Evolutionary conservation across 2,113 vertebrate genomes (phyloP), one percentile per base, ranked within the genome.

Genomic region (Thryonomys swinderianus): DNA sequence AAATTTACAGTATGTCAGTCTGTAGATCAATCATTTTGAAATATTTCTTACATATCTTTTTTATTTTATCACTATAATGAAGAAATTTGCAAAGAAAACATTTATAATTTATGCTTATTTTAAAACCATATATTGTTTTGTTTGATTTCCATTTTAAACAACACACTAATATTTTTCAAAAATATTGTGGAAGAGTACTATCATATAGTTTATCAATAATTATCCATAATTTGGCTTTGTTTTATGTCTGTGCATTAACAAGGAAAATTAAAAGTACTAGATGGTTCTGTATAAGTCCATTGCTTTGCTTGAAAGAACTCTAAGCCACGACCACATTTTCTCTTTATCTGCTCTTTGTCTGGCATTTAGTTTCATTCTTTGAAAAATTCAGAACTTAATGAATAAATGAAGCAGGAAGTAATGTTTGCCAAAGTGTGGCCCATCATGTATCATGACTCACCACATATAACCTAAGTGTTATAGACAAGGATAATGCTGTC

Each of bases 331-430:
- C 7, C n/a, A 20, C 55, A 59, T 93, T 81, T 89, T 88, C 51
- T 25, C 79, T 91, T 94, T 90, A 17, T 2, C 37, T 64, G 1
- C 6, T 62, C 76, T 83, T 93, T n/a, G 0, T 0, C 3, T 76
- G 84, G 32, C 18, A 4, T 84, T 93, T 85, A 64, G 64, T 86
- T 94, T 85, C 7, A 71, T 45, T 90, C n/a, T 94, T 74, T 59
- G 57, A 90, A 94, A 97, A 89, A 21, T 85, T 45, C 34, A 85
- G 71, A 21, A 5, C 27, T 90, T 93, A 93, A 71, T 96, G 81
- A 91, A 88, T 90, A 94, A 93, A 42, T 92, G 48, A 96, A 89
- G 45, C 30, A 86, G 73, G 69, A 92, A 92, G 79, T 85, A 92
- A 79, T 93, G 40, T 90, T 88, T 3, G 34, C 66, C 2, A 85